These are phyloP conservation scores for Drosophila cardini DNA, from an alignment of 1,140 invertebrate genomes.

Conservation along the genomic window DNA sequence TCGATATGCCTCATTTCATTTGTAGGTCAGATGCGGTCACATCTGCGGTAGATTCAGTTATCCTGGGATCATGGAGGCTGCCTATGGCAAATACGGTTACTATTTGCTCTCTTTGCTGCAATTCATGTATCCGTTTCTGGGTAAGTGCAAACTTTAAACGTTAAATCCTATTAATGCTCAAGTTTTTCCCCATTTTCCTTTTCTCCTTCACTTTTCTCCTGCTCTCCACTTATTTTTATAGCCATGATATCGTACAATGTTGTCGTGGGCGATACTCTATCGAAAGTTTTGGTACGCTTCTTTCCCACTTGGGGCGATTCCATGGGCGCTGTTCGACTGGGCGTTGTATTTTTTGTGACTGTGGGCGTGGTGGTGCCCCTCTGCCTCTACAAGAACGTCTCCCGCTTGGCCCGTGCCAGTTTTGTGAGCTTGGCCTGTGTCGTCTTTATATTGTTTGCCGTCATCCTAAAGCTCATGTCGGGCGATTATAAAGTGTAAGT, in stretches of 20 bases:
- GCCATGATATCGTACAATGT: conserved; percentile 97
- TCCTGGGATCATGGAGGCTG: conserved; percentile 93
- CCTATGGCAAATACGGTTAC: conserved; percentile 93
- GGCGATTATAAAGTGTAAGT: conserved; percentile 87
- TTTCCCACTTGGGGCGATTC: conserved; percentile 85
- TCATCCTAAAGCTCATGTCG: conserved; percentile 85
- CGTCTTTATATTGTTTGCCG: conserved; percentile 90
- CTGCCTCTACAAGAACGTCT: conserved; percentile 93
- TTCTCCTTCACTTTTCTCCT: not conserved
- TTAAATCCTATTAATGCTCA: conserved; percentile 21
- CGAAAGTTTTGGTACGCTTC: conserved; percentile 91
- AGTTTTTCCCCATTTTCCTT: conserved; percentile 3
- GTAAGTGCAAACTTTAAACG: conserved; percentile 85
- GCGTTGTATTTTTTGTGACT: conserved; percentile 91
- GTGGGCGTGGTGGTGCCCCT: conserved; percentile 91
- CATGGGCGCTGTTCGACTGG: conserved; percentile 88
- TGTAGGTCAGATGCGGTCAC: conserved; percentile 88
- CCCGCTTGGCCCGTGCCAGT: conserved; percentile 91
- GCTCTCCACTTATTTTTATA: conserved; percentile 84
- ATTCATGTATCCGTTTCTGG: conserved; percentile 94
- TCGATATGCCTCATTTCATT: conserved; percentile 44
- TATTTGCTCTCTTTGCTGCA: conserved; percentile 91
- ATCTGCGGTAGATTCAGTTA: conserved; percentile 93
- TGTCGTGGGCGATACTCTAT: conserved; percentile 95
- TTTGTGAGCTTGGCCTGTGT: conserved; percentile 92